Percentiles rank a stretch among this genome's conserved stretches.
Evolutionary conservation across 2,113 vertebrate species (phyloP).

Genomic region (Petromus typicus): DNA sequence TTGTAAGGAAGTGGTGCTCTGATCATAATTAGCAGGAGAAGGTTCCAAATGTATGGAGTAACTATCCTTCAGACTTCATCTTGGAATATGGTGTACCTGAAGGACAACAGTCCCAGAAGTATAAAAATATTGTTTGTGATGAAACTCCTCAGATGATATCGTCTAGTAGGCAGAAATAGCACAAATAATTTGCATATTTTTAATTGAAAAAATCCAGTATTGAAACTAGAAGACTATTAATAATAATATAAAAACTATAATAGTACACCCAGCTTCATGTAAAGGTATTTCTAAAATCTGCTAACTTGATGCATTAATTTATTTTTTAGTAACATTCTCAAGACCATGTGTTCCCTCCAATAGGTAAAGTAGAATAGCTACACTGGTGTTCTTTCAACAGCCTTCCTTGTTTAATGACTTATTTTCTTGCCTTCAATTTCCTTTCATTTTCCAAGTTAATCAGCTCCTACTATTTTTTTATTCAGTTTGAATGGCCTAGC

Average conservation of each 20-base stretch:
- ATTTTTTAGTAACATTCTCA: not conserved
- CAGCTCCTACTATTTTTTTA: not conserved
- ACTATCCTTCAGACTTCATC: not conserved
- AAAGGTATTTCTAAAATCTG: not conserved
- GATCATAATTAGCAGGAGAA: not conserved
- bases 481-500: conserved; percentile 47
- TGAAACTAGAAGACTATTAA: not conserved
- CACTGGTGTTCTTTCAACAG: not conserved
- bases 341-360: not conserved
- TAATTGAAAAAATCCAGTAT: not conserved
- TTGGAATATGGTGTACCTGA: not conserved
- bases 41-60: not conserved
- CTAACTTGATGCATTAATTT: not conserved
- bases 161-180: not conserved
- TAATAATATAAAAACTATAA: not conserved
- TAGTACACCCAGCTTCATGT: not conserved
- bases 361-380: not conserved
- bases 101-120: not conserved
- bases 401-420: conserved; percentile 4
- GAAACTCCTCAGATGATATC: not conserved
- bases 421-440: conserved; percentile 52
- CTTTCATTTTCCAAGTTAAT: conserved; percentile 60
- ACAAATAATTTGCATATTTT: not conserved
- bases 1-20: not conserved
- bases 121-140: not conserved